phyloP scores from a whole-genome alignment of 2,113 vertebrate genomes.

The Mesoclemmys tuberculata region DNA sequence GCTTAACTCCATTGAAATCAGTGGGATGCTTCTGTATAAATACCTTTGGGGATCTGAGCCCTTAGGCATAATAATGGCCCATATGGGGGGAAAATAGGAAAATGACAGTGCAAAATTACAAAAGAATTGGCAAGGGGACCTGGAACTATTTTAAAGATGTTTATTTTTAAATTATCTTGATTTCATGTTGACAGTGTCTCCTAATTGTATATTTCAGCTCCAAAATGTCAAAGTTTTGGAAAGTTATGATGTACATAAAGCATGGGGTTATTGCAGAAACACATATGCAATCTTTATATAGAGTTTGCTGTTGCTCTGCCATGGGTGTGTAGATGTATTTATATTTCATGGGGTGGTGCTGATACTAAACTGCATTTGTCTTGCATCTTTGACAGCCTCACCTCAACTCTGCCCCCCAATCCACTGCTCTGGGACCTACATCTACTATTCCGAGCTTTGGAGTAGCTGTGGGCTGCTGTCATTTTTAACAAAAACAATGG shows the following conservation, averaged over 20 bases:
- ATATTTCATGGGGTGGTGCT: background rate
- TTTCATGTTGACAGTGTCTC: background rate
- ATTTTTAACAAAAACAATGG: background rate
- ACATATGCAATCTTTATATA: background rate
- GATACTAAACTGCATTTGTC: background rate
- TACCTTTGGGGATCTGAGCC: background rate
- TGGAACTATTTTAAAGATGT: background rate
- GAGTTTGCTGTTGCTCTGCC: background rate
- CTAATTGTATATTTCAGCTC: background rate
- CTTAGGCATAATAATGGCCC: fast-evolving
- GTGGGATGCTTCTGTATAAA: background rate
- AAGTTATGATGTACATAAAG: background rate
- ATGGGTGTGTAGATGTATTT: background rate
- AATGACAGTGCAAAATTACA: background rate
- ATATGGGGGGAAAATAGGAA: background rate
- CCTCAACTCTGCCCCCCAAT: background rate
- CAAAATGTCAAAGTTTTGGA: background rate
- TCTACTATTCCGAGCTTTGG: background rate
- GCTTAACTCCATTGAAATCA: background rate
- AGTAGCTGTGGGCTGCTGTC: background rate
- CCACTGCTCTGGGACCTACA: background rate
- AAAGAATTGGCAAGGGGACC: fast-evolving
- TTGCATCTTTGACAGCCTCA: background rate
- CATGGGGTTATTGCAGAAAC: background rate
- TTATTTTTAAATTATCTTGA: background rate